These are phyloP conservation scores for Campoletis sonorensis DNA, from an alignment of 1,140 invertebrate species.

Conservation along the genomic window DNA sequence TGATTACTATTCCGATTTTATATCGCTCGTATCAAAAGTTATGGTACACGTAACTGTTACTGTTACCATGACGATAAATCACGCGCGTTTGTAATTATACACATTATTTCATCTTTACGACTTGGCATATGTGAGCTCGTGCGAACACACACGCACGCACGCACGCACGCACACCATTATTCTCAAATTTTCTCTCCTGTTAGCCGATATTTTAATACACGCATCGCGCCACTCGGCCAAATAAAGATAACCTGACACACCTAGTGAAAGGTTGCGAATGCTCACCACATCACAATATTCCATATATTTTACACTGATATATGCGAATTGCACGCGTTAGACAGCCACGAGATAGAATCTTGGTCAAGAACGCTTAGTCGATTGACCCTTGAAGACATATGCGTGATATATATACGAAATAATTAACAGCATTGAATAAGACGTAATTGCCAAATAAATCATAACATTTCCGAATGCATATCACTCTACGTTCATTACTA, in stretches of 20 bases:
- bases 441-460: no score
- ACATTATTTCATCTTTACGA: constrained; percentile 49
- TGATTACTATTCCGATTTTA: neutral
- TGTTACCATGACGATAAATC: constrained; percentile 51
- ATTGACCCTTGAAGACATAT: constrained; percentile 47
- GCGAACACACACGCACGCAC: constrained; percentile 10
- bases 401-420: constrained; percentile 6
- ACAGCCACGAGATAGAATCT: constrained; percentile 29
- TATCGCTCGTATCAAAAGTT: constrained; percentile 4
- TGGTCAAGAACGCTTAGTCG: constrained; percentile 51
- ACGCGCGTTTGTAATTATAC: constrained; percentile 48
- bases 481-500: no score
- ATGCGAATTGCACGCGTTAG: neutral
- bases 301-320: constrained; percentile 5
- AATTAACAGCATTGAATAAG: no score
- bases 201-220: constrained; percentile 35
- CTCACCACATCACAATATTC: constrained; percentile 1
- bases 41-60: constrained; percentile 25
- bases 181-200: neutral
- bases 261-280: constrained; percentile 54
- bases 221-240: constrained; percentile 30
- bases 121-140: constrained; percentile 5
- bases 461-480: neutral
- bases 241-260: constrained; percentile 55
- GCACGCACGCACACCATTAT: neutral